A percentile compares a stretch with the other conserved stretches of the same genome.
These are phyloP conservation scores for Caenorhabditis sulstoni DNA, from an alignment of 2,888 invertebrate species.

Conservation along the genomic window DNA sequence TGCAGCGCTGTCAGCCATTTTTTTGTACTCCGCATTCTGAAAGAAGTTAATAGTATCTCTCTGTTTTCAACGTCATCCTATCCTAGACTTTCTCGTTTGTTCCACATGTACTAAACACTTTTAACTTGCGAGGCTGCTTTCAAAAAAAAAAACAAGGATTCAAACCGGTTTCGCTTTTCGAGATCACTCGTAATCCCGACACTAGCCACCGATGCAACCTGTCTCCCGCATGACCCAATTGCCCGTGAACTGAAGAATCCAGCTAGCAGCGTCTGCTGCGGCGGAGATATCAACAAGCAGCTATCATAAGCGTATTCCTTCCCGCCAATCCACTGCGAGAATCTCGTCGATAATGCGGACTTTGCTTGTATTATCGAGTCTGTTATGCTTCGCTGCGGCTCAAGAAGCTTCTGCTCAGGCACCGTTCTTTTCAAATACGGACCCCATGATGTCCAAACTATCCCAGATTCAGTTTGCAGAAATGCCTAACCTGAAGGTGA, in stretches of 20 bases:
- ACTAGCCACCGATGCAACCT: constrained; percentile 50
- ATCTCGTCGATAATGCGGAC: constrained; percentile 20
- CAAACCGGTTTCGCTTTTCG: constrained; percentile 45
- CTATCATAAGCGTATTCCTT: constrained; percentile 59
- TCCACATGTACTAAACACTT: constrained; percentile 18
- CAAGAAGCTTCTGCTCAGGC: constrained; percentile 39
- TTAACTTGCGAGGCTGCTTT: constrained; percentile 8
- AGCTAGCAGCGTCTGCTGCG: constrained; percentile 5
- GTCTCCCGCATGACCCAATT: constrained; percentile 61
- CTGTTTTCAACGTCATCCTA: too few species aligned
- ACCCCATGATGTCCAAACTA: constrained; percentile 50
- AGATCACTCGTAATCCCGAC: constrained; percentile 51
- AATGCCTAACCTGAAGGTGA: constrained; percentile 43
- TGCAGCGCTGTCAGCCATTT: too few species aligned
- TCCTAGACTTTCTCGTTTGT: neutral
- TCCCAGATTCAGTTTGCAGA: constrained; percentile 55
- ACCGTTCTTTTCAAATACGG: constrained; percentile 34
- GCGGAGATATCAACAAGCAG: constrained; percentile 11
- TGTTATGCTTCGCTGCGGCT: neutral
- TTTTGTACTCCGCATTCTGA: constrained; percentile 17
- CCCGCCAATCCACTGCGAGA: constrained; percentile 7
- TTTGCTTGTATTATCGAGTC: constrained; percentile 16
- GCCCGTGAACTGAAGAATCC: constrained; percentile 47
- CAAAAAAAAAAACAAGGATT: constrained; percentile 38
- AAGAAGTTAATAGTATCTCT: constrained; percentile 9